These are phyloP conservation scores for Aquatica leii DNA, from an alignment of 2,888 invertebrate species.

Conservation along the genomic window DNA sequence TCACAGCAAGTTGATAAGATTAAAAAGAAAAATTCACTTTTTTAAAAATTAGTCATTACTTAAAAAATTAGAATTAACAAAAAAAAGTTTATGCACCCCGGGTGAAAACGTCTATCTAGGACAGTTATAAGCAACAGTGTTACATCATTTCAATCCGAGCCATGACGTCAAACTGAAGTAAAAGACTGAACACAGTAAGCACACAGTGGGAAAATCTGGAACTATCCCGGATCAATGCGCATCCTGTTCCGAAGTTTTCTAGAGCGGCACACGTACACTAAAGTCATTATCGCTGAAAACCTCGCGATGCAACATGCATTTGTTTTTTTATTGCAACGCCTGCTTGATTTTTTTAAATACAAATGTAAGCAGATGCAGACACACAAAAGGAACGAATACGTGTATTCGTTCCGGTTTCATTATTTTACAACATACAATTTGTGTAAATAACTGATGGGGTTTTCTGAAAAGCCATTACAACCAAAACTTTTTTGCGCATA, in stretches of 20 bases:
- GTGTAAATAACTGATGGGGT: too few relatives aligned
- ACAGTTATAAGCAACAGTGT: constrained; percentile 40
- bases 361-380: too few relatives aligned
- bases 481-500: too few relatives aligned
- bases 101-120: constrained; percentile 45
- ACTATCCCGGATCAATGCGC: constrained; percentile 51
- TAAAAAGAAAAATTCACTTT: constrained; percentile 27
- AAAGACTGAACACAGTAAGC: constrained; percentile 33
- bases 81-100: constrained; percentile 24
- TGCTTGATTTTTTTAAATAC: neutral
- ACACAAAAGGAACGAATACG: too few relatives aligned
- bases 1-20: constrained; percentile 58
- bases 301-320: constrained; percentile 28
- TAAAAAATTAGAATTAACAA: constrained; percentile 15
- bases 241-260: constrained; percentile 41
- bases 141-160: constrained; percentile 52
- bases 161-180: constrained; percentile 58
- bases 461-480: too few relatives aligned
- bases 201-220: constrained; percentile 42
- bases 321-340: constrained; percentile 2
- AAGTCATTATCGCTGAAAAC: constrained; percentile 9
- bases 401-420: too few relatives aligned
- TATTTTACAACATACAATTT: too few relatives aligned
- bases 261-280: constrained; percentile 35
- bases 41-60: neutral